Conservation (phyloP, 1,140 invertebrate genomes). For the Hylaeus volcanicus region DNA sequence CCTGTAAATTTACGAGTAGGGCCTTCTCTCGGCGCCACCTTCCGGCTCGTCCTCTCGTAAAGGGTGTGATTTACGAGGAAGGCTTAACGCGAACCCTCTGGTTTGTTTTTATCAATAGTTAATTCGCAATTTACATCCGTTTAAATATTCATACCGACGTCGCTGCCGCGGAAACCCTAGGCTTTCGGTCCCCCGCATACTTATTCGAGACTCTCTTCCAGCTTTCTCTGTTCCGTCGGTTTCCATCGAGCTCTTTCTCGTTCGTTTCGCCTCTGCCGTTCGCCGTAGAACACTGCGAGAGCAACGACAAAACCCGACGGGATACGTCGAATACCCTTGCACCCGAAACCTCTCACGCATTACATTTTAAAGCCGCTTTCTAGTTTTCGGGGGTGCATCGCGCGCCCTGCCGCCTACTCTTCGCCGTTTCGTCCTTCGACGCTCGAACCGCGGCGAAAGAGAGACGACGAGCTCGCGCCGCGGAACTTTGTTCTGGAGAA, state of each 20-base stretch:
- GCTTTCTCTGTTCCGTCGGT: conserved; percentile 13
- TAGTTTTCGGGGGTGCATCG: conserved; percentile 50
- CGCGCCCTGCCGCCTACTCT: background rate
- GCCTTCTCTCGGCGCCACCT: too few relatives aligned
- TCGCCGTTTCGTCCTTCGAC: conserved; percentile 23
- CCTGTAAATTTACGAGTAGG: background rate
- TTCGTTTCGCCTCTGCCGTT: conserved; percentile 4
- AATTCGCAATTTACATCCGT: conserved; percentile 72
- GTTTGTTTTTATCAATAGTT: conserved; percentile 74
- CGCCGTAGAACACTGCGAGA: background rate
- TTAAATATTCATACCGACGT: conserved; percentile 70
- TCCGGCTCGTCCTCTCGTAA: background rate
- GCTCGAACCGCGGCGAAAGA: background rate
- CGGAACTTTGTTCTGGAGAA: conserved; percentile 53
- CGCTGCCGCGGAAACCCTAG: conserved; percentile 54
- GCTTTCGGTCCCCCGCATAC: conserved; percentile 64
- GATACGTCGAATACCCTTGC: conserved; percentile 60
- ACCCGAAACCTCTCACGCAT: conserved; percentile 64
- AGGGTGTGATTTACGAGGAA: conserved; percentile 63
- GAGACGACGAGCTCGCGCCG: background rate
- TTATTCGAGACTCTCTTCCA: conserved; percentile 52
- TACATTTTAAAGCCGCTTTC: conserved; percentile 71
- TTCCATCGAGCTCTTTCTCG: background rate
- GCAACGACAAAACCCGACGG: conserved; percentile 50
- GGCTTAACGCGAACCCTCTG: conserved; percentile 62